A percentile compares a stretch with the other conserved stretches of the same genome.
These are phyloP conservation scores for Centropyge bicolor DNA, from an alignment of 2,797 vertebrate species.

Conservation along the genomic window DNA sequence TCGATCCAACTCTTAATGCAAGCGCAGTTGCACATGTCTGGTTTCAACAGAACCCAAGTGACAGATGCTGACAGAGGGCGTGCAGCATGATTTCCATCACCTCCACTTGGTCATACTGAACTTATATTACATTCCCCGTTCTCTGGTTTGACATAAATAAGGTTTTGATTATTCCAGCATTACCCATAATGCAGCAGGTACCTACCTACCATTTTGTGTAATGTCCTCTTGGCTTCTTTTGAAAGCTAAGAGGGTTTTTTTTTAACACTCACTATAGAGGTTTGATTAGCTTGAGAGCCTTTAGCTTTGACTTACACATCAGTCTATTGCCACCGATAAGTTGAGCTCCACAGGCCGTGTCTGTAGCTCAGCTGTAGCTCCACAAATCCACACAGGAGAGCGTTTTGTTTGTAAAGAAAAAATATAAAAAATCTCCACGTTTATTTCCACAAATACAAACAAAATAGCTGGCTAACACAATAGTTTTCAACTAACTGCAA, in stretches of 20 bases:
- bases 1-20: conserved; percentile 31
- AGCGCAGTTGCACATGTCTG: conserved; percentile 48
- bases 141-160: conserved; percentile 26
- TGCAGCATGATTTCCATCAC: conserved; percentile 35
- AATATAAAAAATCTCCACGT: too few species aligned
- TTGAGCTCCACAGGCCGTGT: too few species aligned
- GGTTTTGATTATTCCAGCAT: conserved; percentile 34
- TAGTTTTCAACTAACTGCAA: too few species aligned
- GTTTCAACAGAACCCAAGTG: conserved; percentile 43
- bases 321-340: too few species aligned
- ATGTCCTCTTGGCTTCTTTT: conserved; percentile 29
- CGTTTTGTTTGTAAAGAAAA: too few species aligned
- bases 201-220: not conserved
- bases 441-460: too few species aligned
- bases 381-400: too few species aligned
- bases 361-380: too few species aligned
- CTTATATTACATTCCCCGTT: conserved; percentile 5
- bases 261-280: not conserved
- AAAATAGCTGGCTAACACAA: too few species aligned
- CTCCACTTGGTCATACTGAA: conserved; percentile 32
- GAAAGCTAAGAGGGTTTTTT: conserved; percentile 11
- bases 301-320: too few species aligned
- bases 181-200: conserved; percentile 27
- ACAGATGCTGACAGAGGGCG: conserved; percentile 33
- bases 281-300: too few species aligned